Base-by-base conservation (phyloP, 2,797 vertebrate genomes). In the Rhadinocentrus ornatus region DNA sequence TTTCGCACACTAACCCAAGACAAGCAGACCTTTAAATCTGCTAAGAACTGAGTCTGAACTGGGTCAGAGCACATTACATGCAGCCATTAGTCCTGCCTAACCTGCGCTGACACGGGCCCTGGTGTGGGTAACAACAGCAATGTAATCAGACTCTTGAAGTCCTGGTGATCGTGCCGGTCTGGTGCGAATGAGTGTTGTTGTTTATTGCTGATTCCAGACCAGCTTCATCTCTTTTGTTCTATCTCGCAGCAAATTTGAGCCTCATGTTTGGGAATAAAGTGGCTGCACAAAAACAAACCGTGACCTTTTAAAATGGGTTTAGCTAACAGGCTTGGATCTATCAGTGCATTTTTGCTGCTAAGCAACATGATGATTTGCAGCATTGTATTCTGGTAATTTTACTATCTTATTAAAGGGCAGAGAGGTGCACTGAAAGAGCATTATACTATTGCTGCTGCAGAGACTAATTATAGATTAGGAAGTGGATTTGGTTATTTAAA, bases 21-120 rank as follows among this genome's bases (percentile, higher is more conserved):
- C 58, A n/a, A 56, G 53, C 57, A 78, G 75, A 69, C 41, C 63
- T 69, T 61, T 53, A 64, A 72, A 67, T 41, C 55, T 52, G 48
- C 69, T 18, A 35, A 12, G 41, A 53, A 52, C 71, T 44, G 34
- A 66, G 74, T 34, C 60, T 71, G 71, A 78, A 86, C 65, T 77
- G 71, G 76, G 77, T 86, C 89, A 89, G 64, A 80, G 71, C 65
- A 34, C 83, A 78, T 83, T 66, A 76, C 66, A 65, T 78, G 27
- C 69, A 74, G 31, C 66, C 24, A 53, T 69, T 59, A 53, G 32
- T 72, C 60, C 62, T 72, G 35, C 52, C 58, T 84, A 78, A 83
- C 84, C 72, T 84, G 75, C 26, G 62, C 74, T 75, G 84, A 83
- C 86, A 85, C 78, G 73, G 71, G 80, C 55, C 64, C 53, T 2